These are phyloP conservation scores for Aphis craccivora DNA, from an alignment of 1,140 invertebrate genomes.

Conservation along the genomic window DNA sequence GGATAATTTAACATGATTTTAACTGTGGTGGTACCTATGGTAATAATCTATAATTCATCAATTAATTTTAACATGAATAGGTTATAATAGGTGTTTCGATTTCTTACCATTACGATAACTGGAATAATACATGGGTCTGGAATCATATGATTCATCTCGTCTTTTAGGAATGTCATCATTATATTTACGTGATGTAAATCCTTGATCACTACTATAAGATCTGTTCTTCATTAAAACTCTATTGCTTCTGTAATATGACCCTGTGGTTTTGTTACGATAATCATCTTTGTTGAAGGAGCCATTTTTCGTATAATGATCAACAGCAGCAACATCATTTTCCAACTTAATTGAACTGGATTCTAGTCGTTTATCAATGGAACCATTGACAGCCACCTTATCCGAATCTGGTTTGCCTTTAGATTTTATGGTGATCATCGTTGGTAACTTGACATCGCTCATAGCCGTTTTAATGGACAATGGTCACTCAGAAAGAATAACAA, in stretches of 20 bases:
- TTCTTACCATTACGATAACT: constrained; percentile 44
- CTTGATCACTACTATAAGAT: constrained; percentile 23
- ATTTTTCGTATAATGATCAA: constrained; percentile 26
- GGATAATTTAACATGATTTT: neutral
- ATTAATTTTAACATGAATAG: neutral
- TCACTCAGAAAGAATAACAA: neutral
- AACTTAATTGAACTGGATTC: neutral
- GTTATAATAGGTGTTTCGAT: neutral
- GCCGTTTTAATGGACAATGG: neutral
- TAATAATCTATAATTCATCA: neutral
- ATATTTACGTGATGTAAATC: constrained; percentile 43
- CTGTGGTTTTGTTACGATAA: constrained; percentile 6
- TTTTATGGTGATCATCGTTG: constrained; percentile 40
- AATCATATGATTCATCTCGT: constrained; percentile 39
- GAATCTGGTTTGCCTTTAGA: constrained; percentile 22
- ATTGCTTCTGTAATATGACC: constrained; percentile 12
- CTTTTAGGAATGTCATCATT: constrained; percentile 23
- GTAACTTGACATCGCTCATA: constrained; percentile 14
- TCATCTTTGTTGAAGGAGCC: constrained; percentile 38
- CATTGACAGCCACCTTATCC: constrained; percentile 32
- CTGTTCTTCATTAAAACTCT: constrained; percentile 4
- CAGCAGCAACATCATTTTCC: neutral
- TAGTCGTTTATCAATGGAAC: neutral
- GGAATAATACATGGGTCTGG: constrained; percentile 31
- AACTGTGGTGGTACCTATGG: no score